These are phyloP conservation scores for Siniperca scherzeri DNA, from an alignment of 2,797 vertebrate genomes.

Conservation along the genomic window DNA sequence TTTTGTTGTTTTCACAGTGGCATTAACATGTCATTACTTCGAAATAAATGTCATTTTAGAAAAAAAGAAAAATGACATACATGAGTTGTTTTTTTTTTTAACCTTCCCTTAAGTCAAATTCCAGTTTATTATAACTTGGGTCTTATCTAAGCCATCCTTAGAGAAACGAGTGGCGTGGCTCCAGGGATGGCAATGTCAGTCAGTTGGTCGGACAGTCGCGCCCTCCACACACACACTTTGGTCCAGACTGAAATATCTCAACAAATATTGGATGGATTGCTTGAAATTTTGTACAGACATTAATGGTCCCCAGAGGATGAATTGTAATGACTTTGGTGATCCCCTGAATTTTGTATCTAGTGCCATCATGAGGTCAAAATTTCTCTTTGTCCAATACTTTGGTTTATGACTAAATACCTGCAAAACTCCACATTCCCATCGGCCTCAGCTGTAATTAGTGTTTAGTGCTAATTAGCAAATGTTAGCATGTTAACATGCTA, in stretches of 20 bases:
- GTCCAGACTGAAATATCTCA: constrained; percentile 1
- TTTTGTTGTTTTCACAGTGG: constrained; percentile 49
- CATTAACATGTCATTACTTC: constrained; percentile 36
- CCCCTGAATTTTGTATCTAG: not conserved
- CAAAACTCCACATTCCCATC: not conserved
- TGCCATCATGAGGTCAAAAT: not conserved
- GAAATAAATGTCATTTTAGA: constrained; percentile 64
- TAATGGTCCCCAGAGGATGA: not conserved
- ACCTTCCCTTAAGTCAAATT: not conserved
- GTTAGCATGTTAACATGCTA: not conserved
- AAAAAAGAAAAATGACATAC: constrained; percentile 18
- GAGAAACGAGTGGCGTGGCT: not conserved
- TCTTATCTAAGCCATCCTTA: not conserved
- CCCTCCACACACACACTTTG: no score
- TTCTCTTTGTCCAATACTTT: not conserved
- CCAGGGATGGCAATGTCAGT: not conserved
- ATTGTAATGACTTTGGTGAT: not conserved
- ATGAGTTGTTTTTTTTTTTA: constrained; percentile 1
- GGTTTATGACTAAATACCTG: not conserved
- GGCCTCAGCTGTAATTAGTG: no score
- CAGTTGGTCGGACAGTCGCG: not conserved
- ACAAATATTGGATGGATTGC: not conserved
- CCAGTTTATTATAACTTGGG: constrained; percentile 13
- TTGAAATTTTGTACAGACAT: not conserved
- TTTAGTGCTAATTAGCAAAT: not conserved